Evolutionary conservation across 2,113 vertebrate species (phyloP).

Genomic region (Heterotilapia buettikoferi): DNA sequence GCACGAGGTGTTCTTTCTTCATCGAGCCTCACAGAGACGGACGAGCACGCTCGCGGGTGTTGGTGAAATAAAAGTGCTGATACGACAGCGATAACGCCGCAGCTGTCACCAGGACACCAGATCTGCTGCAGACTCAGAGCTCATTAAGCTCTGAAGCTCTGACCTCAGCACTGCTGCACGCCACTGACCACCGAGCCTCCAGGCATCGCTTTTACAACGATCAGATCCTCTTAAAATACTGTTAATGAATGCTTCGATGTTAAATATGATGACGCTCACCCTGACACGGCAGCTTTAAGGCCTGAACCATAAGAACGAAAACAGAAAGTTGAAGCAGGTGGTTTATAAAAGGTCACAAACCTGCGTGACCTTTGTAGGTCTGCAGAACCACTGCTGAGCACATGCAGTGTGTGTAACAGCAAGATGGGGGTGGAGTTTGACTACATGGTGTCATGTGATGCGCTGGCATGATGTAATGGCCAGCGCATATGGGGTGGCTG

Average conservation of each 20-base stretch:
- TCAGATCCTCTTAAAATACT: background rate
- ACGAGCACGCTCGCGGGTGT: background rate
- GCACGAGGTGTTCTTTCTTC: background rate
- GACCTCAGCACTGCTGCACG: background rate
- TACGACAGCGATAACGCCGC: background rate
- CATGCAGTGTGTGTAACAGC: background rate
- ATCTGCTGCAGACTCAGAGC: background rate
- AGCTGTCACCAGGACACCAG: background rate
- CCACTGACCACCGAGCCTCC: background rate
- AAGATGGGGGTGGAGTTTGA: background rate
- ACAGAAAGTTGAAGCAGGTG: too few species aligned
- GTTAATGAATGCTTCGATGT: background rate
- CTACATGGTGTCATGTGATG: background rate
- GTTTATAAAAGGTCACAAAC: background rate
- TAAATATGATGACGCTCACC: accelerated
- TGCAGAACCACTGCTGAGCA: background rate
- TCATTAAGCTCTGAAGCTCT: background rate
- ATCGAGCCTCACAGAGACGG: background rate
- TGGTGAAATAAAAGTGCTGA: background rate
- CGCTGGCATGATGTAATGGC: background rate
- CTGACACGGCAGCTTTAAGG: background rate
- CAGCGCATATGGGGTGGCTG: too few species aligned
- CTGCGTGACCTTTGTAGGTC: background rate
- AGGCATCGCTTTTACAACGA: accelerated
- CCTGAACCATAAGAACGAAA: accelerated